These are phyloP conservation scores for Oppia nitens DNA, from an alignment of 1,140 invertebrate species.

Conservation along the genomic window DNA sequence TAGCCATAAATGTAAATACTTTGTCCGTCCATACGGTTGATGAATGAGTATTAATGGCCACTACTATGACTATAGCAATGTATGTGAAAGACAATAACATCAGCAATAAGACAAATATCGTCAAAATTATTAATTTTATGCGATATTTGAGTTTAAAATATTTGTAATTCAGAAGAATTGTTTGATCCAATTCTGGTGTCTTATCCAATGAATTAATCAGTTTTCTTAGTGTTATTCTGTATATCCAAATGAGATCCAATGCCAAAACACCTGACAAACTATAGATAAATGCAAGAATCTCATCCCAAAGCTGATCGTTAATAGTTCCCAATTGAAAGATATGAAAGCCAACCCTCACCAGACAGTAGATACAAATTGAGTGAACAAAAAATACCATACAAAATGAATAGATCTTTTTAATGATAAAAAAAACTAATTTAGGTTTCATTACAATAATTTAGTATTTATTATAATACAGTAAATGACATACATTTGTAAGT, in stretches of 20 bases:
- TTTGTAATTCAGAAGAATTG: neutral
- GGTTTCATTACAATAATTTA: no score
- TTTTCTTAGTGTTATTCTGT: neutral
- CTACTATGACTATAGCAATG: neutral
- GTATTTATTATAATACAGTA: no score
- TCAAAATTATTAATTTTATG: neutral
- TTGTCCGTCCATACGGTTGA: neutral
- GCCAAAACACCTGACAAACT: neutral
- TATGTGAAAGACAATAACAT: neutral
- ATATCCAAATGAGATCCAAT: constrained; percentile 6
- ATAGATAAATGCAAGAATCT: constrained; percentile 1
- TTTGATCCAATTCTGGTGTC: neutral
- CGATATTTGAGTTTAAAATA: neutral
- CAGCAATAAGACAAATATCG: neutral
- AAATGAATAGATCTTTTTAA: constrained; percentile 6
- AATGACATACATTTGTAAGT: neutral
- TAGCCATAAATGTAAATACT: neutral
- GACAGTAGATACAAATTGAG: neutral
- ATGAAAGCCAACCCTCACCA: neutral
- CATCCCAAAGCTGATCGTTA: neutral
- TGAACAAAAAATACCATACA: neutral
- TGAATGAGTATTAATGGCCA: neutral
- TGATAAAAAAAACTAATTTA: no score
- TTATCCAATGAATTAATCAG: neutral
- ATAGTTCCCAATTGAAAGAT: constrained; percentile 1